Evolutionary conservation across 2,113 vertebrate species (phyloP).

Genomic region (Scalopus aquaticus): DNA sequence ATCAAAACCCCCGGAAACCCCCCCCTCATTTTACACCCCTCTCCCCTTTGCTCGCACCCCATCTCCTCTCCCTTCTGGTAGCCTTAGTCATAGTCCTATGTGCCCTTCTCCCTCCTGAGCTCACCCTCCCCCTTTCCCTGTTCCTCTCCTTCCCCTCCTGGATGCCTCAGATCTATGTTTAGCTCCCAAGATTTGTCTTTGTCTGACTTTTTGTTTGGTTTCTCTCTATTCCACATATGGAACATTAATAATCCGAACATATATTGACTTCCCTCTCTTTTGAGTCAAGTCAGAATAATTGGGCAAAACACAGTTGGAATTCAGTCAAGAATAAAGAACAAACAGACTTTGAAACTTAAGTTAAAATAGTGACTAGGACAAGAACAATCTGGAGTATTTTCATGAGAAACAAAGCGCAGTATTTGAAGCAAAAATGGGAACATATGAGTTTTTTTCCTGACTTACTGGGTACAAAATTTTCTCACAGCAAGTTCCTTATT

Average conservation of each 20-base stretch:
- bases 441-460: neutral
- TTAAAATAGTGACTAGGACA: neutral
- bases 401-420: neutral
- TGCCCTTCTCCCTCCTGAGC: too few species aligned
- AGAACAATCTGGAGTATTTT: neutral
- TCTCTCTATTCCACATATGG: too few species aligned
- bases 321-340: neutral
- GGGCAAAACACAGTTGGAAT: neutral
- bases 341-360: neutral
- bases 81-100: too few species aligned
- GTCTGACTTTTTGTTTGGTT: too few species aligned
- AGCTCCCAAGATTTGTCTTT: too few species aligned
- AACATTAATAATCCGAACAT: neutral
- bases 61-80: too few species aligned
- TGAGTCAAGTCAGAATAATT: neutral
- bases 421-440: slow-evolving; percentile 14
- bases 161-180: too few species aligned
- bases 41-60: too few species aligned
- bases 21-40: too few species aligned
- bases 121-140: too few species aligned
- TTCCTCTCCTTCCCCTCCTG: too few species aligned
- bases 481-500: neutral
- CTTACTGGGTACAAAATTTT: neutral
- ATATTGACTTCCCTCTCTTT: neutral
- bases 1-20: too few species aligned